Conservation (phyloP, 2,888 invertebrate genomes). For the Tiphia femorata region DNA sequence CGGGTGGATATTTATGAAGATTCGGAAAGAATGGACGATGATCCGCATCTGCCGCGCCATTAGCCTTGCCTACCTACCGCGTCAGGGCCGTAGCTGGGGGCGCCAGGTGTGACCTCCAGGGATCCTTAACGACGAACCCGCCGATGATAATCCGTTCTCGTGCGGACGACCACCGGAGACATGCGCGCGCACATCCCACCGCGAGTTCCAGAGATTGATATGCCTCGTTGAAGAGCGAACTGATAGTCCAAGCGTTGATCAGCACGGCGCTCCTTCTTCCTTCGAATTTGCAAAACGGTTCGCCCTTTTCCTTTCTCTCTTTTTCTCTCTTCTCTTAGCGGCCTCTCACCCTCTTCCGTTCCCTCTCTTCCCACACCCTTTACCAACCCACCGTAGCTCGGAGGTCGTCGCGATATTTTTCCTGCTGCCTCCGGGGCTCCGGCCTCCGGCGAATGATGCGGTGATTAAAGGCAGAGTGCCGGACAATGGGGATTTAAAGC, state of each 20-base stretch:
- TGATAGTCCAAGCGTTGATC: constrained; percentile 32
- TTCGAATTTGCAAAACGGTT: no score
- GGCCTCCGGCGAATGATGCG: constrained; percentile 39
- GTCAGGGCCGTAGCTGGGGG: constrained; percentile 53
- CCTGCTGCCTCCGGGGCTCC: constrained; percentile 23
- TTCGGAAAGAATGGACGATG: constrained; percentile 56
- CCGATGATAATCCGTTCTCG: constrained; percentile 36
- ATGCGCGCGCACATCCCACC: no score
- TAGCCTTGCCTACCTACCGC: constrained; percentile 47
- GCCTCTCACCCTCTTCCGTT: neutral
- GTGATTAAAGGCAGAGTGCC: constrained; percentile 26
- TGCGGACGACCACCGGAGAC: constrained; percentile 26
- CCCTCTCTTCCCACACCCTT: neutral
- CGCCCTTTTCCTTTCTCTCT: neutral
- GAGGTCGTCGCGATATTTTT: constrained; percentile 39
- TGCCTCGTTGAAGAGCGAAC: constrained; percentile 51
- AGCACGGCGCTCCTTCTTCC: no score
- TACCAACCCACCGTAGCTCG: neutral
- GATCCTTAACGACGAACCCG: constrained; percentile 41
- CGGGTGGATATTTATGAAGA: constrained; percentile 63
- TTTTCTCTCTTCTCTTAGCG: neutral
- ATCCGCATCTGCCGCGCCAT: constrained; percentile 60
- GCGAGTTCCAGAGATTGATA: constrained; percentile 52
- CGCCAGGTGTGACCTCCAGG: constrained; percentile 55
- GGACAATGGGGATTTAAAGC: constrained; percentile 14